These are phyloP conservation scores for Endomychus coccineus DNA, from an alignment of 2,888 invertebrate genomes.

Conservation along the genomic window DNA sequence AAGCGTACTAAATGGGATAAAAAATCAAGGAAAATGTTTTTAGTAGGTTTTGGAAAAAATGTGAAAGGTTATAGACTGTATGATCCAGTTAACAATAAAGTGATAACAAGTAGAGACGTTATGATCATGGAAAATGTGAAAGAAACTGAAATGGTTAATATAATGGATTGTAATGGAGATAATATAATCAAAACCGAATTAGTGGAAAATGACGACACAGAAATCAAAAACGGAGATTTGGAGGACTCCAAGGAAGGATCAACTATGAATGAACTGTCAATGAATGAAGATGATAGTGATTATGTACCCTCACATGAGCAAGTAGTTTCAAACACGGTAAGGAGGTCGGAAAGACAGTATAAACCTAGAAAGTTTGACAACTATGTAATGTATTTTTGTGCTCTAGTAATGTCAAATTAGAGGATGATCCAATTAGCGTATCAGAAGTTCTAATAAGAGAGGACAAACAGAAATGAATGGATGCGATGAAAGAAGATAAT, in stretches of 20 bases:
- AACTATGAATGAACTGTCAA: too few species aligned
- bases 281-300: too few species aligned
- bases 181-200: constrained; percentile 8
- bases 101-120: constrained; percentile 15
- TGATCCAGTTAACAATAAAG: constrained; percentile 8
- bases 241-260: too few species aligned
- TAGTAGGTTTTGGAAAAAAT: constrained; percentile 17
- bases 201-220: constrained; percentile 5
- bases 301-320: too few species aligned
- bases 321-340: too few species aligned
- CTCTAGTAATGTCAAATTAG: neutral
- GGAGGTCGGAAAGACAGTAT: too few species aligned
- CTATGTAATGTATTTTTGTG: too few species aligned
- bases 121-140: constrained; percentile 7
- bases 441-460: constrained; percentile 18
- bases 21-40: constrained; percentile 10
- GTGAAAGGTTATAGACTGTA: constrained; percentile 19
- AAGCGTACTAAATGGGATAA: too few species aligned
- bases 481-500: constrained; percentile 20
- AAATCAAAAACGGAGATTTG: too few species aligned
- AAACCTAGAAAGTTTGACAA: too few species aligned
- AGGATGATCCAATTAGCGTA: constrained; percentile 6
- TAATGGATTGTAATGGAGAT: constrained; percentile 15
- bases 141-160: constrained; percentile 8
- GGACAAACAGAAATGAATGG: constrained; percentile 17